Evolutionary conservation across 2,888 invertebrate genomes (phyloP).

Genomic region (Thalpophila matura): DNA sequence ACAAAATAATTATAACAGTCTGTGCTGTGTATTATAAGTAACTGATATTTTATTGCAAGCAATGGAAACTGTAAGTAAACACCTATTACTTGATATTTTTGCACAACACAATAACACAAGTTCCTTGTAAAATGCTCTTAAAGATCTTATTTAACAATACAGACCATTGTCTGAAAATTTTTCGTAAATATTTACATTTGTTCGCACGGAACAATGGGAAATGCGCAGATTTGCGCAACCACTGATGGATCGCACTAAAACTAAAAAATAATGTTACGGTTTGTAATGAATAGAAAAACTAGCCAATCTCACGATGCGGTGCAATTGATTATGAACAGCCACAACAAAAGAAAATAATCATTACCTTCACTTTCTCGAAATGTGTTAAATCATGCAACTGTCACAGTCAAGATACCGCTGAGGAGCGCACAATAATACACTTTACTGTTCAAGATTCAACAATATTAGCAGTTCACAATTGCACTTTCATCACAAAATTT

Average conservation of each 20-base stretch:
- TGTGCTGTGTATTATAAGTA: background rate
- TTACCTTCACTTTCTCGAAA: slow-evolving; percentile 81
- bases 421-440: slow-evolving; percentile 59
- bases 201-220: slow-evolving; percentile 52
- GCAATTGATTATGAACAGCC: slow-evolving; percentile 24
- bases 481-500: slow-evolving; percentile 76
- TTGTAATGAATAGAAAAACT: slow-evolving; percentile 24
- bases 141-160: slow-evolving; percentile 17
- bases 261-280: slow-evolving; percentile 9
- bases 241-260: slow-evolving; percentile 7
- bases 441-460: slow-evolving; percentile 56
- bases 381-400: slow-evolving; percentile 82
- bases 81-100: background rate
- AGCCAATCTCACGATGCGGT: slow-evolving; percentile 26
- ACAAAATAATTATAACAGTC: background rate
- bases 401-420: slow-evolving; percentile 53
- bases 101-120: background rate
- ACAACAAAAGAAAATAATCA: slow-evolving; percentile 78
- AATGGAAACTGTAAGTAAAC: background rate
- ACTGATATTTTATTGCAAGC: background rate
- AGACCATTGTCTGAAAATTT: slow-evolving; percentile 41
- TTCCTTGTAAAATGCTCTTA: background rate
- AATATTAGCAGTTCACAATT: slow-evolving; percentile 73
- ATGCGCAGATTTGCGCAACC: slow-evolving; percentile 42
- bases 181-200: slow-evolving; percentile 60